Percentiles rank a stretch among this genome's conserved stretches.
Conservation (phyloP, 64 coral and sea anemone species). For the Acropora tenuis region DNA sequence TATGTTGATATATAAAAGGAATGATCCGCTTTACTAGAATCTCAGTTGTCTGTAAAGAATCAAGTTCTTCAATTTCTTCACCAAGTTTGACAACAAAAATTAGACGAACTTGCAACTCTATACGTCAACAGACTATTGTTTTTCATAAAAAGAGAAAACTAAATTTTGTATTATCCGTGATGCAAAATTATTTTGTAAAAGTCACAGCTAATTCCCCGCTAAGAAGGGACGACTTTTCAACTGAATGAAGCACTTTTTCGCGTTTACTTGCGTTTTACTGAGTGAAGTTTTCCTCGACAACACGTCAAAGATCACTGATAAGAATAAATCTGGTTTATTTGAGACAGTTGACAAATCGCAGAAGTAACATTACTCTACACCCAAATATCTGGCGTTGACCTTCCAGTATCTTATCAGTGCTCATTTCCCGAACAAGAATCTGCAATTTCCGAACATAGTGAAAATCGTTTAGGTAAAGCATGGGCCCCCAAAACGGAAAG, state of each 20-base stretch:
- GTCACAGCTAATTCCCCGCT: background rate
- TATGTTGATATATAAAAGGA: too few species aligned
- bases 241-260: too few species aligned
- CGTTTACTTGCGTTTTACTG: too few species aligned
- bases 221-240: background rate
- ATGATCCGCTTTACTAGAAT: too few species aligned
- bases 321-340: background rate
- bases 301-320: background rate
- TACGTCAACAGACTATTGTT: background rate
- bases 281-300: background rate
- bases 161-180: background rate
- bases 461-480: conserved; percentile 7
- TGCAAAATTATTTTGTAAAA: background rate
- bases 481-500: background rate
- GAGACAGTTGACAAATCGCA: conserved; percentile 15
- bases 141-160: background rate
- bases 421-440: background rate
- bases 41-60: background rate
- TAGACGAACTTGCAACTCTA: background rate
- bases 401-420: background rate
- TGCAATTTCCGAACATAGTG: conserved; percentile 20
- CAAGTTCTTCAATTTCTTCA: background rate
- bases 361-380: conserved; percentile 2
- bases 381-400: background rate
- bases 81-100: too few species aligned